These are phyloP conservation scores for Pogonomyrmex californicus DNA, from an alignment of 1,140 invertebrate species.

Conservation along the genomic window DNA sequence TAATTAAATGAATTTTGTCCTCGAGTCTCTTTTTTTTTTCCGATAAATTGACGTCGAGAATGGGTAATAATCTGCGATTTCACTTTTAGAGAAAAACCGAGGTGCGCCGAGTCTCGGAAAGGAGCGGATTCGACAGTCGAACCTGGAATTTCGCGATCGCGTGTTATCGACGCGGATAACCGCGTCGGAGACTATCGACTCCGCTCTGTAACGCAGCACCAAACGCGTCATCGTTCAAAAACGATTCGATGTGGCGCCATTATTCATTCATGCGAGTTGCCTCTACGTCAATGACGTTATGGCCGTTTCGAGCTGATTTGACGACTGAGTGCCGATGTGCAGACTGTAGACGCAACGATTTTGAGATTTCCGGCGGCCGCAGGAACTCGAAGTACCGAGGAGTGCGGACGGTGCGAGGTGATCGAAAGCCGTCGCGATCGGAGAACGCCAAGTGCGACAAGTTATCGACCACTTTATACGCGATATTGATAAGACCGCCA, in stretches of 20 bases:
- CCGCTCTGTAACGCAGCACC: slow-evolving; percentile 39
- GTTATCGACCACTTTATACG: not conserved
- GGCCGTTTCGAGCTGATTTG: slow-evolving; percentile 31
- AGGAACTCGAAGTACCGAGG: not conserved
- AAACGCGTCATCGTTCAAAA: slow-evolving; percentile 72
- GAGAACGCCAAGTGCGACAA: not conserved
- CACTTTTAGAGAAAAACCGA: not conserved
- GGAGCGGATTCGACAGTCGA: not conserved
- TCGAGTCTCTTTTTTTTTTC: not conserved
- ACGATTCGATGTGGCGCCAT: slow-evolving; percentile 76
- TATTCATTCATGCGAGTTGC: slow-evolving; percentile 78
- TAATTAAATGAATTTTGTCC: not conserved
- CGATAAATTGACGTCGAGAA: not conserved
- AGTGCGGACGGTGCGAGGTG: not conserved
- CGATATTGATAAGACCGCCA: not conserved
- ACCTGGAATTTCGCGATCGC: not conserved
- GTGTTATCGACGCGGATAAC: slow-evolving; percentile 3
- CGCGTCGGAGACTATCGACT: slow-evolving; percentile 26
- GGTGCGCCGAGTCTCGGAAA: not conserved
- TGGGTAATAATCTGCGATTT: not conserved
- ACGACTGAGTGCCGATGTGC: not conserved
- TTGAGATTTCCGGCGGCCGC: not conserved
- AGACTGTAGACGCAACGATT: not conserved
- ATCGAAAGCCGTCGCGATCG: not conserved
- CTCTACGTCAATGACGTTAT: slow-evolving; percentile 73